Base-by-base conservation (phyloP, 1,140 invertebrate species). In the Drosophila chauvacae region DNA sequence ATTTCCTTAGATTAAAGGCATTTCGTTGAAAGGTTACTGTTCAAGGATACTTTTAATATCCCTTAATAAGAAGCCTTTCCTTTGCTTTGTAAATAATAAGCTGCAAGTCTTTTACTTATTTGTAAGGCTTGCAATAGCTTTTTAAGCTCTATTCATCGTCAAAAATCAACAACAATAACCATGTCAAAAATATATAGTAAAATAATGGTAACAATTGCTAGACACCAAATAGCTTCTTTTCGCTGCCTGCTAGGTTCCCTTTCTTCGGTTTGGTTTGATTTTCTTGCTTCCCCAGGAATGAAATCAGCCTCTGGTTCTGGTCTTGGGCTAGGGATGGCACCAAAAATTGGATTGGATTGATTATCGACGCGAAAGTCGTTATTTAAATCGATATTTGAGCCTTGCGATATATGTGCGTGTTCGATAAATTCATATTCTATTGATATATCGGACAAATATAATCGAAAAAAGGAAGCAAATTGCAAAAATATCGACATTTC, bases 201-300 rank as follows among this genome's bases (percentile, higher is more conserved):
- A 41, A 41, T 0, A 9, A 16, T 9, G 11, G 18, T 3, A 16
- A 4, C 4, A 35, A 20, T 10, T 6, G 4, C 51, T 55, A 7
- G 7, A 35, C 18, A 35, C 5, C 7, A 10, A 14, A 35, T 14
- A 55, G 30, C 30, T 33, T 14, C n/a, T 2, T 3, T 14, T 18
- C 2, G 48, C 10, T n/a, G 48, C 2, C 7, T 10, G 6, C 2
- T 1, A n/a, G 4, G 26, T 7, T 16, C 6, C 23, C 16, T 51
- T 18, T 13, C 10, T 13, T 13, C 3, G 50, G 26, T 41, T 69
- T 53, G 51, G 51, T 57, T 71, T 57, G 44, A 57, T 35, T 4
- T 48, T 26, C 23, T 23, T 3, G 14, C 16, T 48, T 26, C n/a
- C 18, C 7, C 7, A 4, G 13, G 6, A 23, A 18, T 39, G 50